Evolutionary conservation across 37 sponge, comb jelly and placozoan genomes (phyloP).

Genomic region (Bolinopsis microptera): DNA sequence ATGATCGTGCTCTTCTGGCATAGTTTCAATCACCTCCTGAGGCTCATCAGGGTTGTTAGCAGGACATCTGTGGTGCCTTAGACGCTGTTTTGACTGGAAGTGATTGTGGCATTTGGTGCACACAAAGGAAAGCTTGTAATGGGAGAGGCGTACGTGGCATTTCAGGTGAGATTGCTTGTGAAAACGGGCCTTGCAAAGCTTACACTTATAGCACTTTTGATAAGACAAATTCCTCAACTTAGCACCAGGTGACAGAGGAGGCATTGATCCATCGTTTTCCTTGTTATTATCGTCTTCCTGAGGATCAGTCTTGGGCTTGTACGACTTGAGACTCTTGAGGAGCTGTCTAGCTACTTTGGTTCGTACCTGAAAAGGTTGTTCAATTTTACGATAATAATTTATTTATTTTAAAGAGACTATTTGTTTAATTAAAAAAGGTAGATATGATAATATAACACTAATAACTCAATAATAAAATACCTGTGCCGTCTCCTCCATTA

Average conservation of each 20-base stretch:
- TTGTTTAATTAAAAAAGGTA: no score
- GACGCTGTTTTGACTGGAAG: slow-evolving; percentile 57
- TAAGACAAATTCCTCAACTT: slow-evolving; percentile 11
- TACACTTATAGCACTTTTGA: slow-evolving; percentile 56
- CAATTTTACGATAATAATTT: neutral
- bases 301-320: slow-evolving; percentile 44
- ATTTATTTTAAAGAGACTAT: neutral
- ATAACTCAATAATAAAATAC: neutral
- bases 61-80: slow-evolving; percentile 50
- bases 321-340: slow-evolving; percentile 50
- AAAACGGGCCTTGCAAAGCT: slow-evolving; percentile 51
- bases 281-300: no score
- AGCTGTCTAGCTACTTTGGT: slow-evolving; percentile 58
- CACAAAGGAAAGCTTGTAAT: slow-evolving; percentile 65
- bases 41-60: slow-evolving; percentile 6
- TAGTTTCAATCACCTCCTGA: neutral
- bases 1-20: neutral
- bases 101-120: slow-evolving; percentile 65
- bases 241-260: neutral
- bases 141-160: slow-evolving; percentile 38
- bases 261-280: neutral
- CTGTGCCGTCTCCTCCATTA: slow-evolving; percentile 65
- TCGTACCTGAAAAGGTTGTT: slow-evolving; percentile 2
- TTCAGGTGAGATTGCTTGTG: slow-evolving; percentile 62
- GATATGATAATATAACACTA: neutral